phyloP scores from a whole-genome alignment of 1,140 invertebrate species.

The Euborellia annulipes region DNA sequence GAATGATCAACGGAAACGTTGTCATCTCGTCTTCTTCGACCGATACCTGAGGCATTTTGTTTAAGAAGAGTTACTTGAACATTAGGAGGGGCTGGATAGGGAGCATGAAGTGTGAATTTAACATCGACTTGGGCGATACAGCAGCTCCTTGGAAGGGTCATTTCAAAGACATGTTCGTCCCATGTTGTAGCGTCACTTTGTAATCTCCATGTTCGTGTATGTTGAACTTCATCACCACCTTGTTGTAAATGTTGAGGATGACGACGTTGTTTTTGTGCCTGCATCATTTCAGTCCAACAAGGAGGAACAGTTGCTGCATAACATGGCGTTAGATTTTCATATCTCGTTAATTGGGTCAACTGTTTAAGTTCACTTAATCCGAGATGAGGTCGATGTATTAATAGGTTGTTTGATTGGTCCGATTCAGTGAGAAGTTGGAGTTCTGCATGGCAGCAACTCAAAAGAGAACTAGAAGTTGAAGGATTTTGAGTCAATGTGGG shows the following conservation, averaged over 20 bases:
- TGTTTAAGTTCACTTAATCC: conserved; percentile 33
- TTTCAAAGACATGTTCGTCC: conserved; percentile 83
- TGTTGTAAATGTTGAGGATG: conserved; percentile 62
- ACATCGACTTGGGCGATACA: conserved; percentile 75
- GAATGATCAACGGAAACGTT: conserved; percentile 36
- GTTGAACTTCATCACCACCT: conserved; percentile 54
- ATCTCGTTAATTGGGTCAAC: conserved; percentile 45
- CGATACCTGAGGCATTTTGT: conserved; percentile 60
- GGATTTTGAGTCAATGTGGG: not conserved
- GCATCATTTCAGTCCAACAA: conserved; percentile 83
- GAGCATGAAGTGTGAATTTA: conserved; percentile 61
- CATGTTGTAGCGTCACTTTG: conserved; percentile 71
- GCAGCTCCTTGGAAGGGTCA: conserved; percentile 56
- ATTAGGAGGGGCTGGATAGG: conserved; percentile 38
- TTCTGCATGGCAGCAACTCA: conserved; percentile 10
- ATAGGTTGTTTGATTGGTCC: conserved; percentile 22
- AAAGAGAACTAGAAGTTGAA: not conserved
- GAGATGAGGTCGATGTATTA: conserved; percentile 38
- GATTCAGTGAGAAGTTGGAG: conserved; percentile 6
- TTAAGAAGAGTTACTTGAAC: conserved; percentile 72
- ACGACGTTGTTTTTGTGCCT: conserved; percentile 69
- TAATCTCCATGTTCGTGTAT: conserved; percentile 68
- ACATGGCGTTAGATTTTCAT: conserved; percentile 37
- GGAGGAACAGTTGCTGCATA: conserved; percentile 79
- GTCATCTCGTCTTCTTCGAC: conserved; percentile 30